Evolutionary conservation across 1,140 invertebrate species (phyloP).

Genomic region (Gerris buenoi): DNA sequence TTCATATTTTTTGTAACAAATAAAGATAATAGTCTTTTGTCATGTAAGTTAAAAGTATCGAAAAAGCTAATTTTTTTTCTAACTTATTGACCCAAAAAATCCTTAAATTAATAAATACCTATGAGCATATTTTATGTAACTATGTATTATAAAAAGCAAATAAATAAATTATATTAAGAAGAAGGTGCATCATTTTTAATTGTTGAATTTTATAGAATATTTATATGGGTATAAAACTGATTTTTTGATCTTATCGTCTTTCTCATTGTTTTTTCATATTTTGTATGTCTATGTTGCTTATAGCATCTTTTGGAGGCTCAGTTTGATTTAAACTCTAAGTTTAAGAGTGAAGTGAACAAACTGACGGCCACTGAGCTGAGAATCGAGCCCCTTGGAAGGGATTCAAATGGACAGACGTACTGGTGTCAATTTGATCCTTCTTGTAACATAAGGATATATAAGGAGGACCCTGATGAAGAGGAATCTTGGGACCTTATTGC

Average conservation of each 20-base stretch:
- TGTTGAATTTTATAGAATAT: background rate
- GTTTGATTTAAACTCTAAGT: conserved; percentile 86
- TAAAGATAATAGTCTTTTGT: too few relatives aligned
- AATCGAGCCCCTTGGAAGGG: conserved; percentile 71
- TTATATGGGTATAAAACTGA: too few relatives aligned
- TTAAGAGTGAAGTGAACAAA: conserved; percentile 82
- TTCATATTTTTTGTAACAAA: too few relatives aligned
- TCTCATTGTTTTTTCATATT: conserved; percentile 6
- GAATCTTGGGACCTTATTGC: conserved; percentile 88
- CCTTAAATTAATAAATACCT: too few relatives aligned
- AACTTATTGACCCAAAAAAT: too few relatives aligned
- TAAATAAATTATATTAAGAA: too few relatives aligned
- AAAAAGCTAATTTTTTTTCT: too few relatives aligned
- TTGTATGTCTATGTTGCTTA: conserved; percentile 23
- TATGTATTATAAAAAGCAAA: too few relatives aligned
- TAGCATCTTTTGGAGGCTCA: conserved; percentile 82
- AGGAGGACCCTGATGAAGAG: conserved; percentile 88
- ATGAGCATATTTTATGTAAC: too few relatives aligned
- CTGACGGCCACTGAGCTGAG: conserved; percentile 61
- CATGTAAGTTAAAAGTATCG: too few relatives aligned
- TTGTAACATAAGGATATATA: conserved; percentile 77
- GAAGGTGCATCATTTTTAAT: too few relatives aligned
- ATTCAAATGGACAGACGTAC: conserved; percentile 76
- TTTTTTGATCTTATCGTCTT: conserved; percentile 5
- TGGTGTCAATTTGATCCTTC: conserved; percentile 84